Percentiles rank a stretch among this genome's conserved stretches.
Evolutionary conservation across 1,140 invertebrate genomes (phyloP).

Genomic region (Ridgeia piscesae): DNA sequence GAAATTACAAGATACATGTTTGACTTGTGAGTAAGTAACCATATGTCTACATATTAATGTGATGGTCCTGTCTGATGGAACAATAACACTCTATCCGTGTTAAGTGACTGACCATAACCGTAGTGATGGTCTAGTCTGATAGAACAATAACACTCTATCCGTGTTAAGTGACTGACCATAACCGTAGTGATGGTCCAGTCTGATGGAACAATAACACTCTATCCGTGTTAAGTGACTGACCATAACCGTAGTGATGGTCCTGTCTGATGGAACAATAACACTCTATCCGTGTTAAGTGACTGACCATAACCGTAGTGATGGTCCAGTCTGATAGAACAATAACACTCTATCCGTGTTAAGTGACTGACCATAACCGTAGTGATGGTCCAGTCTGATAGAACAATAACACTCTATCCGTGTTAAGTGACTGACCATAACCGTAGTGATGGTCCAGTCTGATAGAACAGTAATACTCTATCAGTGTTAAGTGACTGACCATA

Average conservation of each 20-base stretch:
- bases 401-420: constrained; percentile 45
- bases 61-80: background rate
- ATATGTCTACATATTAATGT: too few species aligned
- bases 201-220: background rate
- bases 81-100: background rate
- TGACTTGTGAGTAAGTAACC: background rate
- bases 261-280: constrained; percentile 46
- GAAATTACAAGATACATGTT: constrained; percentile 38
- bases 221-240: background rate
- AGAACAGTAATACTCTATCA: background rate
- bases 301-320: constrained; percentile 1
- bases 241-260: constrained; percentile 27
- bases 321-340: background rate
- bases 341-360: background rate
- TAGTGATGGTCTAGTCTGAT: constrained; percentile 40
- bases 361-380: background rate
- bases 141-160: constrained; percentile 45
- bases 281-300: constrained; percentile 45
- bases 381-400: constrained; percentile 43
- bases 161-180: constrained; percentile 38
- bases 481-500: background rate
- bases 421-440: constrained; percentile 33
- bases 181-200: background rate
- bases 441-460: background rate
- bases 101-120: background rate